These are phyloP conservation scores for Zosterops lateralis DNA, from an alignment of 2,113 vertebrate species.

Conservation along the genomic window DNA sequence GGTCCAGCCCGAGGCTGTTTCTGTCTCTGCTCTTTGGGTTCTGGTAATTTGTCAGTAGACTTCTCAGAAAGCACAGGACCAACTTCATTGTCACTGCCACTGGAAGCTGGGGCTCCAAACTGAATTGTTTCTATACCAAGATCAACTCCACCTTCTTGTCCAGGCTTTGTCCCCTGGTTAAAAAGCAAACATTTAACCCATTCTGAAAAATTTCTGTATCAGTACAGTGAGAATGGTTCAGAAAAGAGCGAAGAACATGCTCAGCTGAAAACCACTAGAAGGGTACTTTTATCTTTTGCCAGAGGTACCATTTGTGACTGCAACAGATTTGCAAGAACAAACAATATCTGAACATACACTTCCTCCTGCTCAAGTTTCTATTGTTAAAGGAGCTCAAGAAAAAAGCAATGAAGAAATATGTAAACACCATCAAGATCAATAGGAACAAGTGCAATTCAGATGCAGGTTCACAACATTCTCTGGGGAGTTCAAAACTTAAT, in stretches of 20 bases:
- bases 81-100: constrained; percentile 92
- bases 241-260: background rate
- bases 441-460: background rate
- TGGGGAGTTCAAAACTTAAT: background rate
- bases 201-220: background rate
- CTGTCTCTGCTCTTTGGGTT: constrained; percentile 97
- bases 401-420: background rate
- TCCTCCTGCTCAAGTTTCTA: background rate
- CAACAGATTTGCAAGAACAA: background rate
- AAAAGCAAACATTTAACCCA: background rate
- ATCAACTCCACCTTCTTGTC: constrained; percentile 82
- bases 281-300: background rate
- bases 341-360: background rate
- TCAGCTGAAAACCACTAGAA: background rate
- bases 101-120: constrained; percentile 93
- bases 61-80: constrained; percentile 85
- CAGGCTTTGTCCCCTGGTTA: constrained; percentile 81
- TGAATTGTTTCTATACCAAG: constrained; percentile 93
- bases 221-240: background rate
- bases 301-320: background rate
- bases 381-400: background rate
- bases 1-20: constrained; percentile 93
- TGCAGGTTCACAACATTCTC: background rate
- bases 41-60: constrained; percentile 84
- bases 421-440: background rate